Evolutionary conservation across 1,140 invertebrate genomes (phyloP), one percentile per base, ranked within the genome.

Genomic region (Pararge aegeria): DNA sequence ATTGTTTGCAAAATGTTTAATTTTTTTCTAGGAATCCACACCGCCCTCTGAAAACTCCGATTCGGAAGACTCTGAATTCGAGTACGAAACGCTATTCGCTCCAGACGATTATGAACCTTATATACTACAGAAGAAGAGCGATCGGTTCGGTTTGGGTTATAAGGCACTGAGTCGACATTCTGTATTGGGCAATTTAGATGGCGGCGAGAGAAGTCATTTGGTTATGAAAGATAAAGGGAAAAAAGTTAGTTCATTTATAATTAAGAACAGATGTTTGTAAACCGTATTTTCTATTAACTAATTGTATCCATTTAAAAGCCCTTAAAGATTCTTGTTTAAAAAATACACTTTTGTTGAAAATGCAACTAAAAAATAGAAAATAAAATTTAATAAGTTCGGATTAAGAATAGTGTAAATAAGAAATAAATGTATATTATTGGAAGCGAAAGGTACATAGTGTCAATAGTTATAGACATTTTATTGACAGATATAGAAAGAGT

Each of bases 61-160:
- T 46, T 93, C 93, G 0, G 93, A 94, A 57, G 90, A 84, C 44
- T 93, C 93, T 0, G 93, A 94, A 57, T 93, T 93, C 44, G 92
- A 94, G 24, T 92, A 92, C 24, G 86, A 92, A 34, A 84, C 94
- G 0, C 93, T 94, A 7, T 97, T 97, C 88, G 96, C 96, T n/a
- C 96, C 97, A 5, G 94, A 96, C 79, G 97, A 98, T 87, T 94
- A 94, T 68, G 93, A 95, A 59, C 92, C 93, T 7, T 92, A 94
- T 64, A 83, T 94, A 5, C 92, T 94, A 55, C 91, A 91, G 27
- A 93, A 94, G 20, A 98, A 99, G 89, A 93, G 93, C 53, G 94
- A 97, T 88, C 92, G 90, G 16, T 97, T 96, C 80, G 96, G 96
- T 0, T 91, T 99, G 38, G 98, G 98, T 1, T 99, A 99, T 76